Evolutionary conservation across 2,888 invertebrate genomes (phyloP), one percentile per base, ranked within the genome.

Genomic region (Hartigia nigra): DNA sequence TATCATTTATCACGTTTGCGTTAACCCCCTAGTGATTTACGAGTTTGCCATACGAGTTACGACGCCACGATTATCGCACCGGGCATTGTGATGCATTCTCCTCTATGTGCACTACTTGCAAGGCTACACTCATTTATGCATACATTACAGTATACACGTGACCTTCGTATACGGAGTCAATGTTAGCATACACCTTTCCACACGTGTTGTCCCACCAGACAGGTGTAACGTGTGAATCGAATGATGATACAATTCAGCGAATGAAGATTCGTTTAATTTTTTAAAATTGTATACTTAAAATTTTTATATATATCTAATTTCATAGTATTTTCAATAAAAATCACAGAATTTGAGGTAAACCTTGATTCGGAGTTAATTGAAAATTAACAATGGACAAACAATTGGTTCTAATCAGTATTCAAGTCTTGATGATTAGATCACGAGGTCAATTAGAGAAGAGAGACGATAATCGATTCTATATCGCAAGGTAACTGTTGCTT

Each of bases 391-490:
- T 72, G 12, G 14, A 34, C 2, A 12, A 14, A 5, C 31, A 72
- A 72, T 31, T 31, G 72, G 31, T 31, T 72, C 72, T 31, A 31
- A 72, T 72, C 9, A 34, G 23, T 32, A 72, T 31, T 34, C 55
- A 23, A 23, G 39, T 31, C 31, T 3, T 31, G 72, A 12, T 31
- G 12, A 72, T 31, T 72, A 12, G 72, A 72, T 9, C 12, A 31
- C 31, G 72, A 72, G 72, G 72, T 34, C 34, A 72, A 72, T 72
- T 72, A 72, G 72, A 72, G 72, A 23, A 23, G 32, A 31, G 12
- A 5, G 72, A 32, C 31, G 72, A 31, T 72, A 32, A 72, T 72
- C 11, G 72, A 72, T 34, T 12, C 9, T 72, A 55, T 9, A 55
- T 55, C 23, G 2, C 23, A 55, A 55, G 55, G 55, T 23, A 55